Base-by-base conservation (phyloP, 2,888 invertebrate species). In the Diarsia mendica region DNA sequence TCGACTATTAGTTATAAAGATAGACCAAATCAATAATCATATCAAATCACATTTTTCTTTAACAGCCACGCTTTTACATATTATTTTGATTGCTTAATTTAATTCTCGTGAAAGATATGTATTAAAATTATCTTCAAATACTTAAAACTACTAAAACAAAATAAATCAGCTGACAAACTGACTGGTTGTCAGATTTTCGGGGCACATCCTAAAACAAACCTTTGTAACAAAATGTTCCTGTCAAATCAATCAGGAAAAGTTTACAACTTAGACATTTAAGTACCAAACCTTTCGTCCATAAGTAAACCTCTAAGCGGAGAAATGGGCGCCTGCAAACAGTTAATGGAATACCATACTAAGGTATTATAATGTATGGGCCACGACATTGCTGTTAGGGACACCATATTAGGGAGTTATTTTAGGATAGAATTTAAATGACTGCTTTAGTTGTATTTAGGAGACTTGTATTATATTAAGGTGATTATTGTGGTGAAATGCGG, bases 321-420 rank as follows among this genome's bases (percentile, higher is more conserved):
- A 80, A 83, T 80, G 69, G 68, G 72, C 11, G 55, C 55, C 67
- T 67, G 60, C 60, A 72, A 80, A 83, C 73, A 72, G 73, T 80
- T 83, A 83, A 82, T 83, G 70, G 80, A 74, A 83, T 83, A 83
- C 83, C 76, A 74, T 83, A 83, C 71, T 74, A 13, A 74, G 74
- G 48, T 79, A 82, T 82, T 74, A 69, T 72, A 82, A 79, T 78
- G 66, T 79, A 82, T 71, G 61, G 65, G 65, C 64, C 82, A 82
- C 79, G 82, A 79, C 83, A 79, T 33, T 20, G 64, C 53, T 23
- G 68, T 49, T 83, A 83, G 71, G 68, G 63, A 6, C 23, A 46
- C 83, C 83, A 76, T 69, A 67, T 66, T 61, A 63, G 63, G 75
- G 13, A 55, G 9, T 68, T 61, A 75, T 60, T 79, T 71, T 49